Base-by-base conservation (phyloP, 1,140 invertebrate species). In the Laupala kohalensis region DNA sequence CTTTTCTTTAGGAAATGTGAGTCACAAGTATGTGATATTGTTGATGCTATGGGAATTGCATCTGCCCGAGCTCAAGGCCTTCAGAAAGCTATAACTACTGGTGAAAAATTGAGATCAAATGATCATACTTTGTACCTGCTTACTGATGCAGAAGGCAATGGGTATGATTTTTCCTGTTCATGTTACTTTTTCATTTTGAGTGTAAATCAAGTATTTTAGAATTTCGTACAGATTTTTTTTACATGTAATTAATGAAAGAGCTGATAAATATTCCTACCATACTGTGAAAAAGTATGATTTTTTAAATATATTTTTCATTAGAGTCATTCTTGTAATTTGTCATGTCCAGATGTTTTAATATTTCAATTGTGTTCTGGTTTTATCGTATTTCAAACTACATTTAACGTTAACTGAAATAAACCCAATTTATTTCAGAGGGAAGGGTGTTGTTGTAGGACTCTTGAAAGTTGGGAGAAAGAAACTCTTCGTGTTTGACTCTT, bases 401-500 rank as follows among this genome's bases (percentile, higher is more conserved):
- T n/a, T n/a, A n/a, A n/a, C n/a, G n/a, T n/a, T n/a, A n/a, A n/a
- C n/a, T n/a, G n/a, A n/a, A n/a, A n/a, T n/a, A n/a, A n/a, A n/a
- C n/a, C n/a, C n/a, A n/a, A n/a, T n/a, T n/a, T n/a, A 76, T 80
- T 80, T 68, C 76, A 85, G 84, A 74, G 85, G 82, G 2, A 80
- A 85, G 69, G 89, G 90, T 25, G 82, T 83, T 67, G 86, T 94
- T 15, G 85, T 92, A 65, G 94, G 93, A 0, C 81, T 95, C 71
- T 80, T 96, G 29, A 95, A 95, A 83, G 87, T 93, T 12, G 92
- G 93, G 65, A 84, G 85, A 66, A 96, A 95, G 80, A 88, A 91
- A 77, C 81, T 96, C 13, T 96, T 92, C 79, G 83, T 96, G 30
- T 91, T 91, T 78, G 91, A 95, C 79, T 82, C 85, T 75, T 79